These are phyloP conservation scores for Bombus superbus DNA, from an alignment of 1,140 invertebrate genomes.

Conservation along the genomic window DNA sequence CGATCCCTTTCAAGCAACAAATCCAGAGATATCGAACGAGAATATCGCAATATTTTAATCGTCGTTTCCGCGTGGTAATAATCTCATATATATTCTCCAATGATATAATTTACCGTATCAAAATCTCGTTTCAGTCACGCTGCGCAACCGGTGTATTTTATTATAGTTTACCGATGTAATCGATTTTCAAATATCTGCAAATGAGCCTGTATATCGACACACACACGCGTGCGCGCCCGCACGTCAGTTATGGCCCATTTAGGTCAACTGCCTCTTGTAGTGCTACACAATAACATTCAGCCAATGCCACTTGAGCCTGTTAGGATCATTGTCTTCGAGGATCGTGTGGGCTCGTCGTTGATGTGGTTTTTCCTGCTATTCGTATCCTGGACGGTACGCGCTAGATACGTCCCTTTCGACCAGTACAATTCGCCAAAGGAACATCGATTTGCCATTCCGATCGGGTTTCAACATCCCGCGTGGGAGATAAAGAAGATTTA, in stretches of 20 bases:
- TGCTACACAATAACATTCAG: constrained; percentile 30
- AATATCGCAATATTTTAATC: neutral
- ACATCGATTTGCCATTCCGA: neutral
- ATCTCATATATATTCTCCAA: neutral
- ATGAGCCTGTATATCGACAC: constrained; percentile 12
- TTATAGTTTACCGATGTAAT: constrained; percentile 25
- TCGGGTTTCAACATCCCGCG: too few relatives aligned
- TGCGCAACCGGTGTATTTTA: neutral
- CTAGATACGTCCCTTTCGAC: neutral
- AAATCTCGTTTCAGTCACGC: neutral
- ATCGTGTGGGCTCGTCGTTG: neutral
- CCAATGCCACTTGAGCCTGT: constrained; percentile 7
- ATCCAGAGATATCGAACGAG: neutral
- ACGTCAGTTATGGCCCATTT: constrained; percentile 17
- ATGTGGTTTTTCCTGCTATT: constrained; percentile 4
- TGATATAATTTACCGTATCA: neutral
- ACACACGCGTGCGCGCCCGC: neutral
- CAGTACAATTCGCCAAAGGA: neutral
- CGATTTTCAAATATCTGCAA: constrained; percentile 25
- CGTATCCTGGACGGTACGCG: neutral
- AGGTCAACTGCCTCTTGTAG: constrained; percentile 36
- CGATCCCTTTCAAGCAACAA: neutral
- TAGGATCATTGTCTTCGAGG: constrained; percentile 26
- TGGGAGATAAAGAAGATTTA: neutral
- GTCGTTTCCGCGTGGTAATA: neutral